Evolutionary conservation across 1,140 invertebrate species (phyloP), one percentile per base, ranked within the genome.

Genomic region (Reticulitermes speratus): DNA sequence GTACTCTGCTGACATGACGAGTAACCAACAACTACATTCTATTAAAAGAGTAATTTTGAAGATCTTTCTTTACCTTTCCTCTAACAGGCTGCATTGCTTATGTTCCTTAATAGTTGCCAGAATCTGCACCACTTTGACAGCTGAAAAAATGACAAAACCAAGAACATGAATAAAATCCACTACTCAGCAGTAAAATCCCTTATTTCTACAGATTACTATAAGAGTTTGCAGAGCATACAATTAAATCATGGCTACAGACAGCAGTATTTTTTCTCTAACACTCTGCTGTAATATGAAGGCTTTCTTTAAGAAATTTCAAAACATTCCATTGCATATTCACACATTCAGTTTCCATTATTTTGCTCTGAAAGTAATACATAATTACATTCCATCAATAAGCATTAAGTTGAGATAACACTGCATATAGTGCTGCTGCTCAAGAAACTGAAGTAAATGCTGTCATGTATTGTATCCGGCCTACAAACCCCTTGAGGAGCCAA

Each of bases 81-180:
- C 59, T 59, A 84, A 84, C 44, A 84, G 83, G 83, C 83, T 52
- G 44, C 83, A 45, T 83, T 45, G 25, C 25, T 44, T 30, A 45
- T 52, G 14, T 52, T 52, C 45, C 45, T 84, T 52, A 85, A 65
- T 85, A 85, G 85, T 75, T 85, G 59, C 55, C 85, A 52, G 85
- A 85, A 85, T 59, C 85, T 69, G 45, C 85, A 65, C 85, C 85
- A 85, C 45, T 55, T 32, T 85, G 85, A 59, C 85, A 85, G 65
- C 85, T 85, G 84, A 85, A 85, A 85, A 83, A 9, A 83, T 19
- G 23, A 83, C 32, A 25, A 44, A 44, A 83, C 11, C 11, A 44
- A 44, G 23, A 25, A 55, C 38, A 83, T 83, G 23, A 83, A 83
- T 44, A 38, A 48, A 83, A 83, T 83, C 23, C 21, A 32, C n/a